A percentile compares a stretch with the other conserved stretches of the same genome.
Conservation (phyloP, 2,113 vertebrate genomes). For the Fregata magnificens region DNA sequence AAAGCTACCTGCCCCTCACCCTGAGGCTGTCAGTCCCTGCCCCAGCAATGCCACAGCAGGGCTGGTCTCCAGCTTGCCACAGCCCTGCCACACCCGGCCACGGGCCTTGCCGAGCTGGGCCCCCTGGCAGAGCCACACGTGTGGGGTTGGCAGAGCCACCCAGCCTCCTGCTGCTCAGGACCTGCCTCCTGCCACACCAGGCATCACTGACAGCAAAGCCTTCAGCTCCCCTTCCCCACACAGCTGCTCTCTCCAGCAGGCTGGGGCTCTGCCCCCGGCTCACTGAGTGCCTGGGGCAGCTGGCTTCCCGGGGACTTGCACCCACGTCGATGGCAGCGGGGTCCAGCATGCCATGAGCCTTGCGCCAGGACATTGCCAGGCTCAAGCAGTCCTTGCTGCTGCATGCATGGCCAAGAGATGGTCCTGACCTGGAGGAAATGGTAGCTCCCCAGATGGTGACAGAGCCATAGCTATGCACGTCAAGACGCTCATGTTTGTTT, state of each 20-base stretch:
- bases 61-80: background rate
- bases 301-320: background rate
- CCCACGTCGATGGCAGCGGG: rapidly evolving
- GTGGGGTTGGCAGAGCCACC: background rate
- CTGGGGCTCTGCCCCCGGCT: background rate
- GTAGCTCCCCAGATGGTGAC: background rate
- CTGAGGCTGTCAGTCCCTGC: background rate
- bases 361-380: background rate
- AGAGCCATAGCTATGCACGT: too few species aligned
- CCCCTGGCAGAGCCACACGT: background rate
- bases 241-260: background rate
- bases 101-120: background rate
- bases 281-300: rapidly evolving
- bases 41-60: background rate
- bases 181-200: background rate
- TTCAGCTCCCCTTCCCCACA: background rate
- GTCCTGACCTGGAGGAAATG: background rate
- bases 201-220: background rate
- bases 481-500: background rate
- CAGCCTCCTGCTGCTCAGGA: background rate
- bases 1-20: background rate
- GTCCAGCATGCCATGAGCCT: background rate
- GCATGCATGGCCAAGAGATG: background rate
- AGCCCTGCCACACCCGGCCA: background rate
- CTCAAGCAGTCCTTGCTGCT: background rate